Evolutionary conservation across 2,797 vertebrate genomes (phyloP).

Genomic region (Lithobates sylvaticus): DNA sequence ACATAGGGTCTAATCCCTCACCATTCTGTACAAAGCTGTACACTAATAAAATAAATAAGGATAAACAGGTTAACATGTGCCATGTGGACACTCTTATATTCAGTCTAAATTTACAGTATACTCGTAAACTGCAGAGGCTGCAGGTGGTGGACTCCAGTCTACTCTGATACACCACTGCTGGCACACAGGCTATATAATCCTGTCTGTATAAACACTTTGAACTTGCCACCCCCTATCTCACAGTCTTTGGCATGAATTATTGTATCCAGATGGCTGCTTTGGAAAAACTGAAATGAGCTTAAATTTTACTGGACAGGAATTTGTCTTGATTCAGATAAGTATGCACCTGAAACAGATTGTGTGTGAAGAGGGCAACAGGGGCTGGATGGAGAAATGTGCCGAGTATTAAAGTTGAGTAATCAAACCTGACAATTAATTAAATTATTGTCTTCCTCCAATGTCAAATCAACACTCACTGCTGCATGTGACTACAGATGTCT

Average conservation of each 20-base stretch:
- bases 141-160: conserved; percentile 29
- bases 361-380: conserved; percentile 2
- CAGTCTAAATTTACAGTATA: background rate
- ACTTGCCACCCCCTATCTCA: conserved; percentile 27
- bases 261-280: conserved; percentile 52
- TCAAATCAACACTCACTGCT: background rate
- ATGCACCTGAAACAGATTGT: conserved; percentile 45
- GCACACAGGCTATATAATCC: conserved; percentile 34
- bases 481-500: conserved; percentile 3
- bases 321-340: conserved; percentile 12
- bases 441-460: conserved; percentile 1
- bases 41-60: background rate
- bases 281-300: conserved; percentile 42
- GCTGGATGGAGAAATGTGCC: conserved; percentile 22
- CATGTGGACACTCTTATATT: background rate
- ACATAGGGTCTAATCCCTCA: too few species aligned
- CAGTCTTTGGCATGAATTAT: conserved; percentile 41
- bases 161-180: conserved; percentile 17
- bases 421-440: conserved; percentile 51
- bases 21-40: too few species aligned
- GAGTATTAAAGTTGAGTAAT: conserved; percentile 46
- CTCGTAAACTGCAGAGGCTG: conserved; percentile 4
- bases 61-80: background rate
- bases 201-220: conserved; percentile 42
- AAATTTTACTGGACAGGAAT: conserved; percentile 23